phyloP scores from a whole-genome alignment of 2,888 invertebrate species.

The Micoletzkya japonica region DNA sequence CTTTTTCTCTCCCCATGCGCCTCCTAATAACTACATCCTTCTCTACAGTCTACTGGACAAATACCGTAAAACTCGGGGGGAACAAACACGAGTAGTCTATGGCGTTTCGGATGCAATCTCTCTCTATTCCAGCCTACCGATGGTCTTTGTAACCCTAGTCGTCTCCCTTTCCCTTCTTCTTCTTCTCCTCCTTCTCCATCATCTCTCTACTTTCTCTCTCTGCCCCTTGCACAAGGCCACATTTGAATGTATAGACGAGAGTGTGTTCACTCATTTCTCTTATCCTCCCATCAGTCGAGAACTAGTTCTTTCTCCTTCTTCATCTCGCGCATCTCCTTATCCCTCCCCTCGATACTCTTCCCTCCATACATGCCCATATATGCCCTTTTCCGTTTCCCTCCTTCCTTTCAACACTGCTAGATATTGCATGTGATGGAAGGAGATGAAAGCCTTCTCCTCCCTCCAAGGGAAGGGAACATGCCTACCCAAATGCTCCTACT shows the following conservation, averaged over 20 bases:
- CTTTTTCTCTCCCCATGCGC: background rate
- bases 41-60: background rate
- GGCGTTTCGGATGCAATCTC: background rate
- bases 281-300: too few species aligned
- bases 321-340: background rate
- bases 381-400: background rate
- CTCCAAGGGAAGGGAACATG: too few species aligned
- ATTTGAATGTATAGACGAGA: too few species aligned
- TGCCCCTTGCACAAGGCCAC: background rate
- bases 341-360: background rate
- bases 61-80: too few species aligned
- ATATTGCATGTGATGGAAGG: too few species aligned
- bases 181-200: slow-evolving; percentile 6
- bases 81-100: too few species aligned
- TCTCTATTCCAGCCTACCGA: slow-evolving; percentile 10
- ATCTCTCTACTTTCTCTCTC: too few species aligned
- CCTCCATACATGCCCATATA: background rate
- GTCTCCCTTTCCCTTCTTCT: slow-evolving; percentile 14
- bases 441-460: too few species aligned
- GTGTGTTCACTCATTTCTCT: too few species aligned
- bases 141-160: background rate
- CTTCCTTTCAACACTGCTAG: too few species aligned
- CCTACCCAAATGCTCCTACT: too few species aligned
- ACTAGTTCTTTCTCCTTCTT: slow-evolving; percentile 10
- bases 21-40: background rate